Evolutionary conservation across 2,888 invertebrate species (phyloP).

Genomic region (Euspilapteryx auroguttella): DNA sequence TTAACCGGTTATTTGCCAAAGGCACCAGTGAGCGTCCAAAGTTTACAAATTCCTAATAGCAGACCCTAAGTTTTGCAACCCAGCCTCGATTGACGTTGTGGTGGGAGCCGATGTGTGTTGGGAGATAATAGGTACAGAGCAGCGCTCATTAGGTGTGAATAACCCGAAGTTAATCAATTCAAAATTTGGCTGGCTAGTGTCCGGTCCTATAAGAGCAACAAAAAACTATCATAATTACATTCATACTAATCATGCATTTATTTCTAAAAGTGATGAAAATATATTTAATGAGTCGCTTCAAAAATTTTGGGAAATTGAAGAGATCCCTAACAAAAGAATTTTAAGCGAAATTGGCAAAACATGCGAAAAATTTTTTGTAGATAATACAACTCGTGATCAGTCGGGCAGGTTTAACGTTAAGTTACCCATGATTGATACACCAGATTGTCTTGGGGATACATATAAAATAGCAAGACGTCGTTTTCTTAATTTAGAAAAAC

Average conservation of each 20-base stretch:
- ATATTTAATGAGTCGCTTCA: slow-evolving; percentile 5
- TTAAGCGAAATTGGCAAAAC: slow-evolving; percentile 7
- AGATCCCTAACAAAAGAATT: slow-evolving; percentile 7
- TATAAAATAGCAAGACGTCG: slow-evolving; percentile 10
- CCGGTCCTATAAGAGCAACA: too few relatives aligned
- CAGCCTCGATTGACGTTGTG: slow-evolving; percentile 6
- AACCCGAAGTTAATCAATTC: too few relatives aligned
- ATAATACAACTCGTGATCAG: slow-evolving; percentile 6
- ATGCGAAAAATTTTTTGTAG: slow-evolving; percentile 10
- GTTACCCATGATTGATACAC: slow-evolving; percentile 4
- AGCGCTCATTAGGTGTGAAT: slow-evolving; percentile 6
- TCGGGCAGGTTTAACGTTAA: slow-evolving; percentile 7
- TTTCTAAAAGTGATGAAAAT: too few relatives aligned
- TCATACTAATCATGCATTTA: too few relatives aligned
- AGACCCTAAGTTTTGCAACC: slow-evolving; percentile 8
- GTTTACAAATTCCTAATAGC: slow-evolving; percentile 7
- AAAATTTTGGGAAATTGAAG: slow-evolving; percentile 12
- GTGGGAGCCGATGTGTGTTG: slow-evolving; percentile 9
- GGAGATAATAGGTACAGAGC: slow-evolving; percentile 6
- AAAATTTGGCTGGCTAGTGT: too few relatives aligned
- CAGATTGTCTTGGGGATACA: slow-evolving; percentile 8
- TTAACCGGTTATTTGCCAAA: slow-evolving; percentile 7
- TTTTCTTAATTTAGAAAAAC: slow-evolving; percentile 7
- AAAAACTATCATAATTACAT: too few relatives aligned
- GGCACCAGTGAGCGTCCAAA: slow-evolving; percentile 2